These are phyloP conservation scores for Teleiodes luculella DNA, from an alignment of 2,888 invertebrate genomes.

Conservation along the genomic window DNA sequence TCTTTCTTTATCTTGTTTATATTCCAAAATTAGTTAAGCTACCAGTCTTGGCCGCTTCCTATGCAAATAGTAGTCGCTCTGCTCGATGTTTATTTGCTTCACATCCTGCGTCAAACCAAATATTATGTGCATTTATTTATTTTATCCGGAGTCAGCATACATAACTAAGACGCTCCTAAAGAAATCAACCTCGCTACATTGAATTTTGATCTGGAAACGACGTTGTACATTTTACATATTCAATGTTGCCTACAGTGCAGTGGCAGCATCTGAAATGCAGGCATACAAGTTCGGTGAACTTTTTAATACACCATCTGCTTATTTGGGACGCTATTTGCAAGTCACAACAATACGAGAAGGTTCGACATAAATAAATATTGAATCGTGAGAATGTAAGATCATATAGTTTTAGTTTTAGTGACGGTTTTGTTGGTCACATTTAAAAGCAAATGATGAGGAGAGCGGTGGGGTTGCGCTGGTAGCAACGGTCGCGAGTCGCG, in stretches of 20 bases:
- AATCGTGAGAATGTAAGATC: not conserved
- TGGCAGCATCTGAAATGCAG: slow-evolving; percentile 17
- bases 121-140: slow-evolving; percentile 74
- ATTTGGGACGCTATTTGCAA: slow-evolving; percentile 62
- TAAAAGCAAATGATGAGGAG: slow-evolving; percentile 19
- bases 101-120: slow-evolving; percentile 59
- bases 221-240: slow-evolving; percentile 49
- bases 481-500: slow-evolving; percentile 31
- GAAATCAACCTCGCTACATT: slow-evolving; percentile 32
- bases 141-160: slow-evolving; percentile 43
- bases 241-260: slow-evolving; percentile 37
- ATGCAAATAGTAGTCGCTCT: slow-evolving; percentile 54
- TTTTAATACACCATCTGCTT: slow-evolving; percentile 61
- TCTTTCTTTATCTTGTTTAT: slow-evolving; percentile 27
- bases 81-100: slow-evolving; percentile 48
- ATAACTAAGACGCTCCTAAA: slow-evolving; percentile 38
- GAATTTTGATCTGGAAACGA: slow-evolving; percentile 41
- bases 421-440: slow-evolving; percentile 12
- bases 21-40: slow-evolving; percentile 38
- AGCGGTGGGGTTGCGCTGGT: not conserved
- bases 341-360: slow-evolving; percentile 43
- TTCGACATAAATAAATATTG: slow-evolving; percentile 9
- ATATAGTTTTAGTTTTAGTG: not conserved
- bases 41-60: slow-evolving; percentile 43
- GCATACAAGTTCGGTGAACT: slow-evolving; percentile 52